Base-by-base conservation (phyloP, 2,888 invertebrate genomes). In the Amiota minor region DNA sequence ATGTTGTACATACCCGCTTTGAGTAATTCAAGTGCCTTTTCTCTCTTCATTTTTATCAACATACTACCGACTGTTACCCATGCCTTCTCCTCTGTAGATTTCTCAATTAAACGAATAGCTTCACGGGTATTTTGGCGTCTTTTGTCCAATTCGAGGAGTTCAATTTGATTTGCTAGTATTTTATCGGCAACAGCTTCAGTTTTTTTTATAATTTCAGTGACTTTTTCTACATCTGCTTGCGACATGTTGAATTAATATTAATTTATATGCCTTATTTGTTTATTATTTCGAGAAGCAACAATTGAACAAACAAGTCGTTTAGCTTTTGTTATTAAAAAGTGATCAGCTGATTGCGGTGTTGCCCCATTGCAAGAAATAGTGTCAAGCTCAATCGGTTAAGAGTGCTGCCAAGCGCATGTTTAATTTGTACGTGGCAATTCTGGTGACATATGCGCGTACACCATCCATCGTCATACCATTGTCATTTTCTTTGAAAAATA, bases 1-100 rank as follows among this genome's bases (percentile, higher is more conserved):
- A 0, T 35, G 6, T 35, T 35, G 35, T 20, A 9, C 53, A 49
- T 71, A 90, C 90, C 90, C 73, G 88, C 88, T 53, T 84, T 87
- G 0, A 90, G 75, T 64, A 90, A 71, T 49, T 87, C 79, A n/a
- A 89, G 71, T 2, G 89, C 90, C 18, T 83, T 85, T 0, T 78
- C 75, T 1, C 80, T 76, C 16, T 86, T 77, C 79, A 89, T 75
- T 79, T 90, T 89, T 0, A 90, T 80, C 62, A 90, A 71, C 79
- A 89, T 86, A 72, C 88, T 88, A 9, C 90, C 90, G 18, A 90
- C 77, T 4, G 90, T 89, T 9, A 86, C 88, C 90, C 90, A 90
- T 10, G 87, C 79, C 75, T 89, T 90, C 23, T 83, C 81, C 9
- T 88, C 85, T 14, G 85, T 77, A 0, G 74, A 79, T 71, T 89